phyloP scores from a whole-genome alignment of 2,888 invertebrate species.

The Lottia scabra region DNA sequence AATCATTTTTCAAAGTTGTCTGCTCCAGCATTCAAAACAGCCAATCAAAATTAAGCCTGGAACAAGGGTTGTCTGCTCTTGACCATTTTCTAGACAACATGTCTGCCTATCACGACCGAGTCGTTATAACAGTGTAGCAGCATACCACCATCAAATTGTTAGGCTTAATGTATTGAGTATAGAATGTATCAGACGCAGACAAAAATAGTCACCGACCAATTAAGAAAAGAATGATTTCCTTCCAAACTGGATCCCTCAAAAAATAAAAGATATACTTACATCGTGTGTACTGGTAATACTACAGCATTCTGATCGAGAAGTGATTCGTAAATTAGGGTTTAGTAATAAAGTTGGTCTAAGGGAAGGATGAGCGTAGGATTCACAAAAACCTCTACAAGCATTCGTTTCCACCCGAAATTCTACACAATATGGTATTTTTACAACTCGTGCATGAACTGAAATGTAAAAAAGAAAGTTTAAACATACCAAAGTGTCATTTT shows the following conservation, averaged over 20 bases:
- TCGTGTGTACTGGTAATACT: slow-evolving; percentile 91
- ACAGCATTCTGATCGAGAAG: slow-evolving; percentile 88
- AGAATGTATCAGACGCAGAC: no score
- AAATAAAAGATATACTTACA: slow-evolving; percentile 71
- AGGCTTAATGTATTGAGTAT: no score
- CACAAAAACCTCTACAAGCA: slow-evolving; percentile 88
- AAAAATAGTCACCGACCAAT: no score
- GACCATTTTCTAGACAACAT: no score
- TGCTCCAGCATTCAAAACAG: no score
- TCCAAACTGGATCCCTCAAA: neutral
- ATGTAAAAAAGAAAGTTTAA: neutral
- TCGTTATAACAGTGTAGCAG: no score
- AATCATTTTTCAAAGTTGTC: no score
- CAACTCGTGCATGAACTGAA: slow-evolving; percentile 82
- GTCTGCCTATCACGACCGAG: no score
- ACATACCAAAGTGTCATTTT: no score
- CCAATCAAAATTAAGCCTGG: no score
- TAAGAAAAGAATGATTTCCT: neutral
- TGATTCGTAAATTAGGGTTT: slow-evolving; percentile 76
- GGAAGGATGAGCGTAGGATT: slow-evolving; percentile 88
- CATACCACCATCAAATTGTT: no score
- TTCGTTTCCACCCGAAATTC: slow-evolving; percentile 87
- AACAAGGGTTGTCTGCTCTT: no score
- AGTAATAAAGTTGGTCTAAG: slow-evolving; percentile 70
- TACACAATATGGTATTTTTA: slow-evolving; percentile 86